Conservation (phyloP, 2,797 vertebrate genomes). For the Peromyscus attwateri region DNA sequence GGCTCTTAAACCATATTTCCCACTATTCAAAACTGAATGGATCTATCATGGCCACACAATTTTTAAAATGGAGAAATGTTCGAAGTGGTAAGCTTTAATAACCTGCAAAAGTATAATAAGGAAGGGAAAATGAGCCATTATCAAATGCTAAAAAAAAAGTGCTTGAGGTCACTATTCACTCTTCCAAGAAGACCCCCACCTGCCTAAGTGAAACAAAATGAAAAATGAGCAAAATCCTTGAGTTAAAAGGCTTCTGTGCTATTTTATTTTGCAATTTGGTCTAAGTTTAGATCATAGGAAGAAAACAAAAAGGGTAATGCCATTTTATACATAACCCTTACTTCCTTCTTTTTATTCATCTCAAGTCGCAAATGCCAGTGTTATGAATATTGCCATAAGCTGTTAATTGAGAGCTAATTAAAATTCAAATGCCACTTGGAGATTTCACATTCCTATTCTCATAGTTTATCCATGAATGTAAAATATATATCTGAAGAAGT, state of each 20-base stretch:
- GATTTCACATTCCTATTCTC: conserved; percentile 42
- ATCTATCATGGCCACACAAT: background rate
- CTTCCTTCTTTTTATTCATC: conserved; percentile 51
- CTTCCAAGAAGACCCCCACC: background rate
- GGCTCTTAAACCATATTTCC: background rate
- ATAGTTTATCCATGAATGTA: conserved; percentile 44
- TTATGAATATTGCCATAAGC: conserved; percentile 60
- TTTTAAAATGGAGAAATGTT: background rate
- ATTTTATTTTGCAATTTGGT: background rate
- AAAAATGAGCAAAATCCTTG: conserved; percentile 36
- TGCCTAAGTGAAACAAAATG: conserved; percentile 7
- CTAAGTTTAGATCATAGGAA: background rate
- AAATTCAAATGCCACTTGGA: conserved; percentile 65
- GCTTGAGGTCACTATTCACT: background rate
- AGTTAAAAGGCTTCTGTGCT: background rate
- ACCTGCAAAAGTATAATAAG: conserved; percentile 28
- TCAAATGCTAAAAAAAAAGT: conserved; percentile 3
- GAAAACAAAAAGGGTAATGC: background rate
- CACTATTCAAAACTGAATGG: conserved; percentile 46
- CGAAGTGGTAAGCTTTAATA: conserved; percentile 28
- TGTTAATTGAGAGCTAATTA: conserved; percentile 75
- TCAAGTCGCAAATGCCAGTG: conserved; percentile 18
- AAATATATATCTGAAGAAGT: conserved; percentile 34
- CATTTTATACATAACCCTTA: conserved; percentile 1
- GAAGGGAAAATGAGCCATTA: conserved; percentile 7